Evolutionary conservation across 2,113 vertebrate species (phyloP).

Genomic region (Peucedramus taeniatus): DNA sequence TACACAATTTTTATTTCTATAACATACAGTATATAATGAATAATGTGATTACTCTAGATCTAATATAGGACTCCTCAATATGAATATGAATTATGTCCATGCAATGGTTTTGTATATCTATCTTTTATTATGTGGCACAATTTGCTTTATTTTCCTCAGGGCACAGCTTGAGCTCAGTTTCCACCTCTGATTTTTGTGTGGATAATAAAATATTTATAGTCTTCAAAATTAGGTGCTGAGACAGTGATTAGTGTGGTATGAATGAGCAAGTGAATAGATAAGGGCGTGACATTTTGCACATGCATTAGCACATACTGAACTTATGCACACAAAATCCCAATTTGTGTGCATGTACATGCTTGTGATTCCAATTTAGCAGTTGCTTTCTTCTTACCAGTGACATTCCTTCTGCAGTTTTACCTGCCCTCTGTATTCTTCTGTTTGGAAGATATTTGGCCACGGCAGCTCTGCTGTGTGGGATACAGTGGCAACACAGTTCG

Average conservation of each 20-base stretch:
- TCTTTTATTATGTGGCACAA: conserved; percentile 33
- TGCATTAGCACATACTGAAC: neutral
- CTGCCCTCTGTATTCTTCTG: neutral
- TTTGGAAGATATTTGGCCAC: neutral
- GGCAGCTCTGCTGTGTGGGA: neutral
- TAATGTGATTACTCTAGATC: conserved; percentile 25
- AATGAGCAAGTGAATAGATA: conserved; percentile 22
- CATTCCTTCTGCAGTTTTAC: neutral
- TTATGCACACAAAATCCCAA: neutral
- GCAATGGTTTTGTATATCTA: conserved; percentile 36
- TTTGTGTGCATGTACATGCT: neutral
- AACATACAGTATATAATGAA: neutral
- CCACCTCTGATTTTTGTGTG: conserved; percentile 62
- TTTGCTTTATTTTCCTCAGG: conserved; percentile 57
- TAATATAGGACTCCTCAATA: conserved; percentile 1
- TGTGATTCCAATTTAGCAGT: neutral
- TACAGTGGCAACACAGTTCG: neutral
- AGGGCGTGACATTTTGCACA: conserved; percentile 32
- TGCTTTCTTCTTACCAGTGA: neutral
- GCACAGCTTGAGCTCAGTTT: conserved; percentile 57
- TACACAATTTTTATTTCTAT: neutral
- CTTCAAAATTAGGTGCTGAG: conserved; percentile 46
- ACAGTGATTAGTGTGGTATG: conserved; percentile 40
- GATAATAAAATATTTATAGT: conserved; percentile 65
- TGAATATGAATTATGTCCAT: conserved; percentile 50